A percentile compares a stretch with the other conserved stretches of the same genome.
Conservation (phyloP, 64 coral and sea anemone species). For the Trachythela sp. region DNA sequence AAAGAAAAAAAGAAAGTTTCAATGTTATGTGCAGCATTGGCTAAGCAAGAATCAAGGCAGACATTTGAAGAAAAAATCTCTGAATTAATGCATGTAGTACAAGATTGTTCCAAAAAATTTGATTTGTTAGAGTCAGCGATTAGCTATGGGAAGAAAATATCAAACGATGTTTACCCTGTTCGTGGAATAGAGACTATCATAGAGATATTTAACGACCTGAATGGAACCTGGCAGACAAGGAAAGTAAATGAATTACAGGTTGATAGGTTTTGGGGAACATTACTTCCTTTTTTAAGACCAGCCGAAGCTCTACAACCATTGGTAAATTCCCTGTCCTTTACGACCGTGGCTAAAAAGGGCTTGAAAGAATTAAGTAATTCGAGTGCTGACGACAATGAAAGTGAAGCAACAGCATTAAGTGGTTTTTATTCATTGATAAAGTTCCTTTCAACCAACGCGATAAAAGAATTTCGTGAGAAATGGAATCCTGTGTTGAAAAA, state of each 20-base stretch:
- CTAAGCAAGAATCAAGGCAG: no score
- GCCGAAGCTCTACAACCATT: neutral
- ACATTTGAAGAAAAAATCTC: no score
- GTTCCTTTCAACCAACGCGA: neutral
- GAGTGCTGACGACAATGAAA: neutral
- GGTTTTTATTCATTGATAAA: neutral
- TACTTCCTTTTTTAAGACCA: neutral
- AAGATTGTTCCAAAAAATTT: neutral
- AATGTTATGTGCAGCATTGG: neutral
- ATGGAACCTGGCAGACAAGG: neutral
- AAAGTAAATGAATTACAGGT: neutral
- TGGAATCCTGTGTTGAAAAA: neutral
- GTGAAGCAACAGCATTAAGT: neutral
- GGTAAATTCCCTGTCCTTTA: conserved; percentile 1
- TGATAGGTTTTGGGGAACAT: neutral
- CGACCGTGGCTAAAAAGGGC: neutral
- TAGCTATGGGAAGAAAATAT: neutral
- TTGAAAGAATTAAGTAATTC: neutral
- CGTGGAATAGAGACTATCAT: neutral
- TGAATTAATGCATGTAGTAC: neutral
- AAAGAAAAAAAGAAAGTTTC: neutral
- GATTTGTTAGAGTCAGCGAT: neutral
- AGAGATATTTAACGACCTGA: neutral
- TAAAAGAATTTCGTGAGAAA: neutral
- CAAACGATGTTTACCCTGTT: neutral